phyloP scores from a whole-genome alignment of 1,140 invertebrate species.

The Pseudomyrmex flavicornis region DNA sequence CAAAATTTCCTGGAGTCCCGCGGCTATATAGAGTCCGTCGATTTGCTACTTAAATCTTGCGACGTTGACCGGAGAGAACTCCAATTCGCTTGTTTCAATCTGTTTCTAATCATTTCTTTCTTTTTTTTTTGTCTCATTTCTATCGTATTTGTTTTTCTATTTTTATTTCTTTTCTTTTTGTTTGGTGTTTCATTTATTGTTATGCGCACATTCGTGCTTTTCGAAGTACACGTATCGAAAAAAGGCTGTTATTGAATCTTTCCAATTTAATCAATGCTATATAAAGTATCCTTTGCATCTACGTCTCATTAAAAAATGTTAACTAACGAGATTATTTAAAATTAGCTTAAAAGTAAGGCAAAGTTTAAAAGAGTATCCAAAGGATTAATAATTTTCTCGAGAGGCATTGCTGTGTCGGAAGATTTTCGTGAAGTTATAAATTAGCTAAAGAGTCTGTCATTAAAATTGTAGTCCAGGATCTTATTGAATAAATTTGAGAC shows the following conservation, averaged over 20 bases:
- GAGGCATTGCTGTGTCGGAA: not conserved
- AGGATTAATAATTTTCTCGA: not conserved
- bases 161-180: not conserved
- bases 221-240: not conserved
- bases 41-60: conserved; percentile 17
- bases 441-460: not conserved
- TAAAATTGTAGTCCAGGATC: not conserved
- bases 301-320: not conserved
- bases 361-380: conserved; percentile 26
- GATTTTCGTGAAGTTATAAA: not conserved
- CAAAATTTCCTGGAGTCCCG: conserved; percentile 33
- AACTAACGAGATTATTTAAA: not conserved
- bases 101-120: conserved; percentile 21
- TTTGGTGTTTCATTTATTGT: not conserved
- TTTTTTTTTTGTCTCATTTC: not conserved
- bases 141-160: too few relatives aligned
- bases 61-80: not conserved
- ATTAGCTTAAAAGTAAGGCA: not conserved
- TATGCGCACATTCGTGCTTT: not conserved
- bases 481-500: not conserved
- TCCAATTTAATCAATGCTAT: not conserved
- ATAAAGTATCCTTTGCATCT: not conserved
- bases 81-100: not conserved
- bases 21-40: conserved; percentile 1
- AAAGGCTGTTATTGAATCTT: not conserved